phyloP scores from a whole-genome alignment of 2,113 vertebrate genomes.

The Lepidothrix coronata region DNA sequence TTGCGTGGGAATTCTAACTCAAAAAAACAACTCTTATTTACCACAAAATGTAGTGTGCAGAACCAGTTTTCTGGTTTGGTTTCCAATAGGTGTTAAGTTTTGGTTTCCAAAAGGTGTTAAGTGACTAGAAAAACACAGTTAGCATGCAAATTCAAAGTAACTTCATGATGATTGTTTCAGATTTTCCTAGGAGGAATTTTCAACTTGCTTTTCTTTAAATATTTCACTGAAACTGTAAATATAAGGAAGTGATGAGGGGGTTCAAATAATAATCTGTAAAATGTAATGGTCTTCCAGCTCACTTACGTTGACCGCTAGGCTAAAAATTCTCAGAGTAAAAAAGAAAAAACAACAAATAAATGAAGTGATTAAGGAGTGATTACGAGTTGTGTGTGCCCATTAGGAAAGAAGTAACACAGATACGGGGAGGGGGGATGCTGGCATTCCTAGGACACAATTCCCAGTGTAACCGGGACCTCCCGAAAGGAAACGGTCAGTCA shows the following conservation, averaged over 20 bases:
- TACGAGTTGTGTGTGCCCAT: neutral
- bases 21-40: neutral
- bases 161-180: neutral
- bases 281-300: neutral
- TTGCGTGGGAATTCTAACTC: neutral
- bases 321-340: neutral
- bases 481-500: too few relatives aligned
- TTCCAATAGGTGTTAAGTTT: neutral
- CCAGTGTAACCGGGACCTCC: fast-evolving
- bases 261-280: neutral
- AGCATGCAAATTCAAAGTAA: neutral
- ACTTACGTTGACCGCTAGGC: neutral
- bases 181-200: neutral
- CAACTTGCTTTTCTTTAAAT: neutral
- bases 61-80: neutral
- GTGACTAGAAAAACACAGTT: neutral
- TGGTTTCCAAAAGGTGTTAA: neutral
- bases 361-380: neutral
- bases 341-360: neutral
- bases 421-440: fast-evolving
- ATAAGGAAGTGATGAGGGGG: neutral
- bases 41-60: neutral
- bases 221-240: neutral
- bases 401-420: neutral
- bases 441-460: neutral